A percentile compares a stretch with the other conserved stretches of the same genome.
Evolutionary conservation across 2,797 vertebrate species (phyloP).

Genomic region (Oceanodroma leucorhoa): DNA sequence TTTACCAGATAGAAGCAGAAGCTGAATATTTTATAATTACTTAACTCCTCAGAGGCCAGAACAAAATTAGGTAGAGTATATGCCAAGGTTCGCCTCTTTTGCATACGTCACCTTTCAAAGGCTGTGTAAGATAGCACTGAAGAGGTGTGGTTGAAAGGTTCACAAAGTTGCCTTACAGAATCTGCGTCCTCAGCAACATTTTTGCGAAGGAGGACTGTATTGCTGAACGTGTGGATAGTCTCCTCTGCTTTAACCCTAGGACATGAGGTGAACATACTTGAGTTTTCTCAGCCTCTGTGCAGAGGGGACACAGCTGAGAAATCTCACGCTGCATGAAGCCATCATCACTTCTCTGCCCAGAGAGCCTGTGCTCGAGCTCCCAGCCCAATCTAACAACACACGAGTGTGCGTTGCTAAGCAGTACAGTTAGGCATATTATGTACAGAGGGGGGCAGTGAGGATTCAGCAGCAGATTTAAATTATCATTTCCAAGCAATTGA

Average conservation of each 20-base stretch:
- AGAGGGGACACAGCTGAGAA: background rate
- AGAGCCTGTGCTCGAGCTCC: background rate
- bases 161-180: background rate
- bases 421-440: background rate
- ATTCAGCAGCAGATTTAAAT: slow-evolving; percentile 46
- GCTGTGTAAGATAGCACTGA: background rate
- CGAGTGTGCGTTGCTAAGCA: background rate
- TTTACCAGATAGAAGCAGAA: background rate
- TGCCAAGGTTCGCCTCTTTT: background rate
- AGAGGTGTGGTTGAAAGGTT: background rate
- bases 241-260: background rate
- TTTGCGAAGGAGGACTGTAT: background rate
- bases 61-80: background rate
- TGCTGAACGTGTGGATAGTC: background rate
- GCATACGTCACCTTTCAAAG: background rate
- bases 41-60: background rate
- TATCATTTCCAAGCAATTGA: background rate
- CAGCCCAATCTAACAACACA: background rate
- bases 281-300: background rate
- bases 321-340: background rate
- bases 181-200: background rate
- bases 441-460: slow-evolving; percentile 63
- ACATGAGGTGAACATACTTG: background rate
- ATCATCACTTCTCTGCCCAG: background rate
- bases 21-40: background rate